Evolutionary conservation across 2,113 vertebrate genomes (phyloP).

Genomic region (Chrysemys picta): DNA sequence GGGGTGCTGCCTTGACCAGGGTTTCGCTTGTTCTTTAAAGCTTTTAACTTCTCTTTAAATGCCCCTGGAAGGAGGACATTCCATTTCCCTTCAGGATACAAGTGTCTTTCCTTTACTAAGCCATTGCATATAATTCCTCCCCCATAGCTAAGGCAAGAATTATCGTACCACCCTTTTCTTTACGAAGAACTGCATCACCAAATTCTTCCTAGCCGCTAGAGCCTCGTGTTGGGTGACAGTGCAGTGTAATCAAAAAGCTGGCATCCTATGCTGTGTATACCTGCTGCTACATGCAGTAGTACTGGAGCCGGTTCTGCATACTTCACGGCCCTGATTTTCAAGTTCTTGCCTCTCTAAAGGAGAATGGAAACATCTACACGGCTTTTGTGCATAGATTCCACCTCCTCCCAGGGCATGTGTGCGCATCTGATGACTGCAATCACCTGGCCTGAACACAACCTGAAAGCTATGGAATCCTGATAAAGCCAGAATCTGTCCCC

Average conservation of each 20-base stretch:
- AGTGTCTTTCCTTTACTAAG: background rate
- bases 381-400: constrained; percentile 36
- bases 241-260: background rate
- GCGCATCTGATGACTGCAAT: background rate
- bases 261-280: rapidly evolving
- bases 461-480: background rate
- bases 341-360: background rate
- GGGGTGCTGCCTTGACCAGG: background rate
- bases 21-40: background rate
- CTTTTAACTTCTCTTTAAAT: background rate
- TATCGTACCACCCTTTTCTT: background rate
- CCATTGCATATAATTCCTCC: background rate
- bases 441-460: rapidly evolving
- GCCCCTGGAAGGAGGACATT: background rate
- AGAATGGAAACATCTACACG: background rate
- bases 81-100: background rate
- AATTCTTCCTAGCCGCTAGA: rapidly evolving
- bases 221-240: background rate
- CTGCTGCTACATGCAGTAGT: background rate
- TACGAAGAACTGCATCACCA: background rate
- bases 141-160: background rate
- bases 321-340: background rate
- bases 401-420: background rate
- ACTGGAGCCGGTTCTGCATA: background rate
- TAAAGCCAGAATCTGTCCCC: background rate